Conservation (phyloP, 2,888 invertebrate genomes). For the Gonocerus acuteangulatus region DNA sequence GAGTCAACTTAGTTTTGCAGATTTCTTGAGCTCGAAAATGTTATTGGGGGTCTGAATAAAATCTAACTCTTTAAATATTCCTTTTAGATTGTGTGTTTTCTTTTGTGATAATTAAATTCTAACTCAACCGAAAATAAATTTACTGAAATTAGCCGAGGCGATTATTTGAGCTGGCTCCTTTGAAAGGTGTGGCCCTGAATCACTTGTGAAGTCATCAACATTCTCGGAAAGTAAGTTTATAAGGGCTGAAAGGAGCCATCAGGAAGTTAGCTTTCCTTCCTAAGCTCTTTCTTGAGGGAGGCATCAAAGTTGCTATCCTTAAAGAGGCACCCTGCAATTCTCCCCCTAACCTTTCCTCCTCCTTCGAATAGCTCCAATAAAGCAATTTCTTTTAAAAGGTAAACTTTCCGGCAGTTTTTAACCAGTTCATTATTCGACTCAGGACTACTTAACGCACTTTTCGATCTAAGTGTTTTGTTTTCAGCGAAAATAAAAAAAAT, state of each 20-base stretch:
- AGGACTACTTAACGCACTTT: too few species aligned
- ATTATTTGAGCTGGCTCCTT: background rate
- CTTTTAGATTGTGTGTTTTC: too few species aligned
- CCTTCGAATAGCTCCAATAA: background rate
- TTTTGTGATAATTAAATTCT: too few species aligned
- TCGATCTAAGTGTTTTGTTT: too few species aligned
- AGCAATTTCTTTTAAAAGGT: too few species aligned
- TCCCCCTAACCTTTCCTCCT: background rate
- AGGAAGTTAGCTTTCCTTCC: slow-evolving; percentile 7
- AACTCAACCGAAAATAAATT: background rate
- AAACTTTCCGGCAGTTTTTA: too few species aligned
- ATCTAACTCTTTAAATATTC: too few species aligned
- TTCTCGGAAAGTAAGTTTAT: slow-evolving; percentile 3
- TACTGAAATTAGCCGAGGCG: background rate
- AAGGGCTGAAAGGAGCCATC: slow-evolving; percentile 6
- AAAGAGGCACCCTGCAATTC: background rate
- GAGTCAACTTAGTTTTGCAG: too few species aligned
- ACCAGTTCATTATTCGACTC: too few species aligned
- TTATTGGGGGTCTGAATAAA: too few species aligned
- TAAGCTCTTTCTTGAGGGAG: slow-evolving; percentile 8
- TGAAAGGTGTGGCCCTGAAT: background rate
- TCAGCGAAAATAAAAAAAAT: too few species aligned
- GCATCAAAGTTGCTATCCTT: slow-evolving; percentile 3
- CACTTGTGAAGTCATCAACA: slow-evolving; percentile 15
- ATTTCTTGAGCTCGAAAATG: too few species aligned